Conservation (phyloP, 2,888 invertebrate species). For the Epinotia nisella region DNA sequence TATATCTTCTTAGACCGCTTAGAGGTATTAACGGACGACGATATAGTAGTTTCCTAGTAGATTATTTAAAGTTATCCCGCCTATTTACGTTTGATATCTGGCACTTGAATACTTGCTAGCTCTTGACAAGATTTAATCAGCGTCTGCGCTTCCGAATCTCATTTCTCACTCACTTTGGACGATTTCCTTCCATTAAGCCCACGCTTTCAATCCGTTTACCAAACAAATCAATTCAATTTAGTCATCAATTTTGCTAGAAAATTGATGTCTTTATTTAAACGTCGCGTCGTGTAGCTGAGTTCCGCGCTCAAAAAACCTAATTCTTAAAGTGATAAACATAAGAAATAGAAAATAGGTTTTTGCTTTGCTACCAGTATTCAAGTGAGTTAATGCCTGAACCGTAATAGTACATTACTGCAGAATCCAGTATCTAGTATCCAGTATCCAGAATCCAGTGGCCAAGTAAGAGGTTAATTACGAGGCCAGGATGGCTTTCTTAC, state of each 20-base stretch:
- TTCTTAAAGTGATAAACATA: constrained; percentile 11
- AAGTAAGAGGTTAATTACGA: no score
- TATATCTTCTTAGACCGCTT: no score
- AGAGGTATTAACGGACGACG: background rate
- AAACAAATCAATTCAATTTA: constrained; percentile 58
- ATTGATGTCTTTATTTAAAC: constrained; percentile 42
- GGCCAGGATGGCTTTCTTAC: no score
- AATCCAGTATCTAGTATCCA: no score
- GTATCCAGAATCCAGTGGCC: no score
- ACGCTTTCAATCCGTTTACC: constrained; percentile 49
- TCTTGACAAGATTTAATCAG: constrained; percentile 35
- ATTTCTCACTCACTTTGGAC: constrained; percentile 50
- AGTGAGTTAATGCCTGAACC: background rate
- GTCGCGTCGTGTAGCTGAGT: constrained; percentile 6
- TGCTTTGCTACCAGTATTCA: background rate
- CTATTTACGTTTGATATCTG: background rate
- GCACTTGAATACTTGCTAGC: constrained; percentile 22
- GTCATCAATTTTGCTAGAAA: constrained; percentile 53
- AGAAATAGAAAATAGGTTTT: background rate
- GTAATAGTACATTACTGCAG: no score
- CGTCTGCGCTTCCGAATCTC: constrained; percentile 37
- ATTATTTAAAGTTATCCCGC: constrained; percentile 6
- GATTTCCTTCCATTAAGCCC: constrained; percentile 52
- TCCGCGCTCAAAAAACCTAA: constrained; percentile 14
- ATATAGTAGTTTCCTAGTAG: background rate